A percentile compares a stretch with the other conserved stretches of the same genome.
Conservation (phyloP, 2,888 invertebrate genomes). For the Hololepta plana region DNA sequence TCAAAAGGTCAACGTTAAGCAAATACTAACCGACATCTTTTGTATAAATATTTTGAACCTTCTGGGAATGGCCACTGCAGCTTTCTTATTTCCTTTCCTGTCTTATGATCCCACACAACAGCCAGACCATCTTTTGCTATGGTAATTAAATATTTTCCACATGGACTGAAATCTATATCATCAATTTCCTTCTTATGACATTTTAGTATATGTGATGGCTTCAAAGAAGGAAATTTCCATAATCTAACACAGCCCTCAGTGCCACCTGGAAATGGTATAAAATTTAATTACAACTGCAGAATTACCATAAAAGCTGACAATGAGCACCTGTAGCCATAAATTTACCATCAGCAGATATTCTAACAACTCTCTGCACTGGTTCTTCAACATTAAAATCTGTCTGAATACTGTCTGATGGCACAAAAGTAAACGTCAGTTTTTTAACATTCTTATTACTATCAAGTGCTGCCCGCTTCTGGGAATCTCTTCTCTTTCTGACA, state of each 20-base stretch:
- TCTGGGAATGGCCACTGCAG: conserved; percentile 60
- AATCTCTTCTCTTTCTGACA: conserved; percentile 19
- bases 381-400: conserved; percentile 66
- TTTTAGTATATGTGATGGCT: conserved; percentile 46
- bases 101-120: conserved; percentile 56
- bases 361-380: conserved; percentile 71
- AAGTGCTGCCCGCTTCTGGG: conserved; percentile 35
- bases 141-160: conserved; percentile 57
- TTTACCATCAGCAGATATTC: conserved; percentile 47
- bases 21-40: conserved; percentile 50
- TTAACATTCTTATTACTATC: conserved; percentile 33
- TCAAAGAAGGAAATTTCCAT: conserved; percentile 77
- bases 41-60: conserved; percentile 63
- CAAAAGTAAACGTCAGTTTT: conserved; percentile 54
- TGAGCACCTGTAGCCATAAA: conserved; percentile 71
- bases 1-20: too few species aligned
- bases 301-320: conserved; percentile 4
- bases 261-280: conserved; percentile 34
- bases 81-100: conserved; percentile 45
- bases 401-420: conserved; percentile 63
- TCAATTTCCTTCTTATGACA: conserved; percentile 86
- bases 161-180: conserved; percentile 79
- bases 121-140: conserved; percentile 79
- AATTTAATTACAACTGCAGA: conserved; percentile 3
- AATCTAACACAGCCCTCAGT: conserved; percentile 73